A percentile compares a stretch with the other conserved stretches of the same genome.
These are phyloP conservation scores for Phenganax marumi DNA, from an alignment of 92 coral and sea anemone genomes.

Conservation along the genomic window DNA sequence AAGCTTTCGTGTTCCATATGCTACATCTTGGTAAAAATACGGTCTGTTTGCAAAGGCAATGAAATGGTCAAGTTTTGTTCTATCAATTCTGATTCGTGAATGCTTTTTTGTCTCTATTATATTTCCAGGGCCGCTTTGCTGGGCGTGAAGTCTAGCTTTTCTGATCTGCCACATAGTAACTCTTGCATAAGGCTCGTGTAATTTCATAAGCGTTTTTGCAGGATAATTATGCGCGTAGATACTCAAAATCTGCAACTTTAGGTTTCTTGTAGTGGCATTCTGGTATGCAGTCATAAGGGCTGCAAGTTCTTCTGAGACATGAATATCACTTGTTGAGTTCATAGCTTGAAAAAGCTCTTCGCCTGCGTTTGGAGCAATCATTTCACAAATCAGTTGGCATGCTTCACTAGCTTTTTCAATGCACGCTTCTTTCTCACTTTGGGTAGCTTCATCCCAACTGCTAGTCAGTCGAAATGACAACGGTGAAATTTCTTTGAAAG, in stretches of 20 bases:
- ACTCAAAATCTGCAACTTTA: conserved; percentile 56
- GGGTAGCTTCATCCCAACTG: conserved; percentile 24
- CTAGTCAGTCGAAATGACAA: conserved; percentile 20
- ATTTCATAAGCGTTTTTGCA: conserved; percentile 52
- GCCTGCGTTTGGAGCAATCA: conserved; percentile 21
- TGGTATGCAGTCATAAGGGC: conserved; percentile 51
- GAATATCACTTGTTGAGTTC: conserved; percentile 11
- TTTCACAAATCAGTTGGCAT: conserved; percentile 11
- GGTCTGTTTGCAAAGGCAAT: conserved; percentile 15
- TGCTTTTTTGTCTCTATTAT: conserved; percentile 1
- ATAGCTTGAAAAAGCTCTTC: conserved; percentile 15
- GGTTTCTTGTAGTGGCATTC: conserved; percentile 45
- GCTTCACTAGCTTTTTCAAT: conserved; percentile 22
- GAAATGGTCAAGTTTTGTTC: conserved; percentile 14
- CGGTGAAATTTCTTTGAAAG: conserved; percentile 23
- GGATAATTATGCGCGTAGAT: conserved; percentile 58
- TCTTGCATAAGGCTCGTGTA: conserved; percentile 39
- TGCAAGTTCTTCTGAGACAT: conserved; percentile 41
- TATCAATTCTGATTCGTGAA: conserved; percentile 19
- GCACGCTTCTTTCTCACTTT: conserved; percentile 22
- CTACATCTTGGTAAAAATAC: conserved; percentile 2
- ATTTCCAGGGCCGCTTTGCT: conserved; percentile 28
- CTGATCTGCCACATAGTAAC: conserved; percentile 57
- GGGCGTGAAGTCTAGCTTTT: conserved; percentile 58
- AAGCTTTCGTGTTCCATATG: conserved; percentile 20